Conservation (phyloP, 2,888 invertebrate species). For the Lepidocyrtinus sp. region DNA sequence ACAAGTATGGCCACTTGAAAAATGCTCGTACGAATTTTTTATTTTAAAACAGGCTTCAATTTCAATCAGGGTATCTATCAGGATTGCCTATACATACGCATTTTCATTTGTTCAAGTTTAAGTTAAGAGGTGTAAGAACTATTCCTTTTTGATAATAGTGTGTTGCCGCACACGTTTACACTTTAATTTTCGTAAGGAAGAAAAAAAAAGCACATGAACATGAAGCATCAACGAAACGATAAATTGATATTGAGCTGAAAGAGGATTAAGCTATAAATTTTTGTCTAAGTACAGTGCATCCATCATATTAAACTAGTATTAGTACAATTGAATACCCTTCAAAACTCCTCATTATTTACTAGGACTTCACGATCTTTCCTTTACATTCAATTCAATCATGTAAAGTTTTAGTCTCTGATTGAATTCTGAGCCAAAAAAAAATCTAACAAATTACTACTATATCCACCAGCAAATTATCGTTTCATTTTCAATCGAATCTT, state of each 20-base stretch:
- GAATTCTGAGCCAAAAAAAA: not conserved
- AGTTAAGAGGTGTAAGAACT: conserved; percentile 1
- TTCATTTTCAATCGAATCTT: not conserved
- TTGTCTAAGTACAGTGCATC: conserved; percentile 27
- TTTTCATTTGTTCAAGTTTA: not conserved
- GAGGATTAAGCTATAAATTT: conserved; percentile 56
- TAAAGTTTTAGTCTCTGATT: no score
- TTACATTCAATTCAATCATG: no score
- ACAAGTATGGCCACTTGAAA: not conserved
- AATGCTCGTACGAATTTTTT: not conserved
- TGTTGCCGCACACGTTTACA: conserved; percentile 56
- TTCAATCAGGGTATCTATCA: not conserved
- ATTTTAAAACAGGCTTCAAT: not conserved
- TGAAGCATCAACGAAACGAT: conserved; percentile 48
- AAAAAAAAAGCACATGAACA: not conserved
- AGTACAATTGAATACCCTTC: conserved; percentile 24
- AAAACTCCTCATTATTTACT: conserved; percentile 42
- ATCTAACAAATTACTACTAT: not conserved
- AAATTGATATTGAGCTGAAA: conserved; percentile 44
- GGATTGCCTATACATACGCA: not conserved
- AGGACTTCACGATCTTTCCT: conserved; percentile 40
- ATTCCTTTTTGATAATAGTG: conserved; percentile 40
- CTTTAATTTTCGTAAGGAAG: conserved; percentile 40
- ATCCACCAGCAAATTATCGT: not conserved
- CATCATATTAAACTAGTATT: conserved; percentile 47